phyloP scores from a whole-genome alignment of 2,797 vertebrate species.

The Aphelocoma californica region DNA sequence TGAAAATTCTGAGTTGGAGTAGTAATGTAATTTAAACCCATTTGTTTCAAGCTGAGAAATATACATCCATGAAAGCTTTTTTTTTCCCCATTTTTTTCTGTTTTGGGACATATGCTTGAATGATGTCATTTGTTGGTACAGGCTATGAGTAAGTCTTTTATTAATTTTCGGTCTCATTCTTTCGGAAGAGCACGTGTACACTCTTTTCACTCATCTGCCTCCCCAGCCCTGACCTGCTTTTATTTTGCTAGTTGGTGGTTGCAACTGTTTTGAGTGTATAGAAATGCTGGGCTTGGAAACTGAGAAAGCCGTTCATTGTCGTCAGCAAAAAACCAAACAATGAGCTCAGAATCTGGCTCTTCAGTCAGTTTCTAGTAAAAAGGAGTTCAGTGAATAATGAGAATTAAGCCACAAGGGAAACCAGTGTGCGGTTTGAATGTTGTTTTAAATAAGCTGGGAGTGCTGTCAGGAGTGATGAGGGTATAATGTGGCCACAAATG shows the following conservation, averaged over 20 bases:
- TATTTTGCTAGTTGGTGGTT: constrained; percentile 41
- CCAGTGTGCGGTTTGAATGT: constrained; percentile 13
- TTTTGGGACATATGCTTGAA: neutral
- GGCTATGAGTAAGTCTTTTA: neutral
- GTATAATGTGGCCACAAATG: constrained; percentile 5
- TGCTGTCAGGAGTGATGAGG: constrained; percentile 28
- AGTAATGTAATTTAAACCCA: neutral
- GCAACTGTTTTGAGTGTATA: constrained; percentile 51
- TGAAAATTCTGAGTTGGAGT: neutral
- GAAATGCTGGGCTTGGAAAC: constrained; percentile 64
- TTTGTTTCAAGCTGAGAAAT: neutral
- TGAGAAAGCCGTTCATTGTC: constrained; percentile 33
- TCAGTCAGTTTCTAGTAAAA: constrained; percentile 67
- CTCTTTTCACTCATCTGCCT: constrained; percentile 19
- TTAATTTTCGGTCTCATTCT: constrained; percentile 26
- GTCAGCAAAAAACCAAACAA: constrained; percentile 72
- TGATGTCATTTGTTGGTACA: constrained; percentile 19
- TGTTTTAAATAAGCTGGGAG: constrained; percentile 61
- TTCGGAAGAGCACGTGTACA: neutral
- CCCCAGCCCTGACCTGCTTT: constrained; percentile 6
- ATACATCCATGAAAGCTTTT: neutral
- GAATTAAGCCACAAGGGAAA: constrained; percentile 60
- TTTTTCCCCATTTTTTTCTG: neutral
- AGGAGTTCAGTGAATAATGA: constrained; percentile 62
- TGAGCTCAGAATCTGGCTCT: constrained; percentile 70